Percentiles rank a stretch among this genome's conserved stretches.
phyloP scores from a whole-genome alignment of 1,140 invertebrate genomes.

The Yoshiicerus persimilis region DNA sequence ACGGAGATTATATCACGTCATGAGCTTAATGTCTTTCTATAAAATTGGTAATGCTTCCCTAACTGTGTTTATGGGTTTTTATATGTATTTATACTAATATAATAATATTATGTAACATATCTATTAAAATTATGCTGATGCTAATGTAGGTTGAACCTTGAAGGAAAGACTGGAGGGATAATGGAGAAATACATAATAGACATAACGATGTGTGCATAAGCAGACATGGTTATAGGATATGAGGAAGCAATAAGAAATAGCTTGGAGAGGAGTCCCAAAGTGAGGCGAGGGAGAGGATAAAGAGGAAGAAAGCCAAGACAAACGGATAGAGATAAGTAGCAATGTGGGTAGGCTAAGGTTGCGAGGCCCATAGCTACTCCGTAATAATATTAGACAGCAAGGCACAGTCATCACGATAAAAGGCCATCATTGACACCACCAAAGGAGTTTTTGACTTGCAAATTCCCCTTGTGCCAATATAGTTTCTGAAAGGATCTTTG shows the following conservation, averaged over 20 bases:
- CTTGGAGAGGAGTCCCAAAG: neutral
- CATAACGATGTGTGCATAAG: neutral
- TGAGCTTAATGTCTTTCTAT: no score
- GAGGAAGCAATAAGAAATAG: neutral
- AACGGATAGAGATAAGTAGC: neutral
- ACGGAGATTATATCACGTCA: no score
- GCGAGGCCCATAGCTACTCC: neutral
- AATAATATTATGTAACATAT: no score
- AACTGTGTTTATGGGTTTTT: no score
- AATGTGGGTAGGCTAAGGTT: neutral
- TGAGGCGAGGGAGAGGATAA: neutral
- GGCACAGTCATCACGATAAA: conserved; percentile 7
- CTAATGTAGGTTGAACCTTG: neutral
- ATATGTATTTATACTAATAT: no score
- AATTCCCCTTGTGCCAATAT: conserved; percentile 23
- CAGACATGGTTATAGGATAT: neutral
- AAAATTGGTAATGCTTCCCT: no score
- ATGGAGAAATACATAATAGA: neutral
- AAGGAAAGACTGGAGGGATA: neutral
- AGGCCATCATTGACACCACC: conserved; percentile 32
- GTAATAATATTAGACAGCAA: neutral
- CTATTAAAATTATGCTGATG: neutral
- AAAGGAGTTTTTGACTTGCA: conserved; percentile 25
- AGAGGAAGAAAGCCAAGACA: neutral
- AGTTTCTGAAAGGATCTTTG: neutral